phyloP scores from a whole-genome alignment of 2,113 vertebrate species.

The Hypanus sabinus region DNA sequence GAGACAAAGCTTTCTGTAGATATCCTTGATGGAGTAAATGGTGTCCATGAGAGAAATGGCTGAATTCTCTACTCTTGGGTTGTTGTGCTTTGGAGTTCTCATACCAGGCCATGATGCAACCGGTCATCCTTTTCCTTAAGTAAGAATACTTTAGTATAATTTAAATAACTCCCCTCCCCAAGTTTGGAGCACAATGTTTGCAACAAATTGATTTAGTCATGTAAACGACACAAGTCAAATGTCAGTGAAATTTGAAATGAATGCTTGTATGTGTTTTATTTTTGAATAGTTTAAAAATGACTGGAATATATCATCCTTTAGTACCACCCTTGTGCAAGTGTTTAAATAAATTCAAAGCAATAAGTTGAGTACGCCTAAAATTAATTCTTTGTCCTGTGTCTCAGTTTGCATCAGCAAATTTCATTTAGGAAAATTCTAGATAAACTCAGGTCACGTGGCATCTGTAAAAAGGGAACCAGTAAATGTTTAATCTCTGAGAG shows the following conservation, averaged over 20 bases:
- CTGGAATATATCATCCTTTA: background rate
- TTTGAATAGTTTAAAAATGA: background rate
- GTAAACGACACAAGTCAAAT: background rate
- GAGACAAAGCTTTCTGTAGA: too few relatives aligned
- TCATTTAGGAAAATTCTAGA: background rate
- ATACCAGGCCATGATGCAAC: too few relatives aligned
- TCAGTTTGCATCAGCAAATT: background rate
- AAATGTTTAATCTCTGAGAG: too few relatives aligned
- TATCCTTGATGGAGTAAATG: too few relatives aligned
- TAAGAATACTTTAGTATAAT: background rate
- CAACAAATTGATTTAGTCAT: background rate
- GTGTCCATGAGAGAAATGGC: too few relatives aligned
- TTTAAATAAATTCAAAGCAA: background rate
- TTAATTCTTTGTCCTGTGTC: background rate
- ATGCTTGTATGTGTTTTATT: background rate
- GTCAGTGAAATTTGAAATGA: background rate
- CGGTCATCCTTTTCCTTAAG: background rate
- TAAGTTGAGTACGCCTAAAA: background rate
- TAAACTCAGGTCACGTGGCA: too few relatives aligned
- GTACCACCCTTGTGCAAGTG: background rate
- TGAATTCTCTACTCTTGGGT: too few relatives aligned
- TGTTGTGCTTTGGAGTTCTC: too few relatives aligned
- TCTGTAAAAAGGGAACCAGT: too few relatives aligned
- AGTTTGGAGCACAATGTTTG: background rate
- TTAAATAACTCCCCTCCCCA: too few relatives aligned